Percentiles rank a stretch among this genome's conserved stretches.
Conservation (phyloP, 2,113 vertebrate species). For the Chloebia gouldiae region DNA sequence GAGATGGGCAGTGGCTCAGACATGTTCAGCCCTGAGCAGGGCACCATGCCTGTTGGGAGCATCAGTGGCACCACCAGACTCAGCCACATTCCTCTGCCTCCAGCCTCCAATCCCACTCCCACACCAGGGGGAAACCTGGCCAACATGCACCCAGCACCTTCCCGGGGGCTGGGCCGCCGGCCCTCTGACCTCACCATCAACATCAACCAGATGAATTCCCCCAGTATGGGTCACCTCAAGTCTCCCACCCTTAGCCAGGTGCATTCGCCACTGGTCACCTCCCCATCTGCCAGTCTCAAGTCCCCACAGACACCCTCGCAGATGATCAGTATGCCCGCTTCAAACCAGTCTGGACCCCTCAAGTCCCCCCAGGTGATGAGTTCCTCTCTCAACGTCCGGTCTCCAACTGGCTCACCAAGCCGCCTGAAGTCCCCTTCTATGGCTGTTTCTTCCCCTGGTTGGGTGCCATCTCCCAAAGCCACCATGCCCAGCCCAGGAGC, state of each 20-base stretch:
- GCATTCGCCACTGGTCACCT: conserved; percentile 86
- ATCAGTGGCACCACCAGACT: conserved; percentile 82
- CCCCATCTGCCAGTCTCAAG: conserved; percentile 90
- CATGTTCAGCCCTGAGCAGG: conserved; percentile 86
- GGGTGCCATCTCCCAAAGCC: conserved; percentile 90
- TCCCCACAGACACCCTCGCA: conserved; percentile 88
- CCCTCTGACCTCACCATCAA: conserved; percentile 88
- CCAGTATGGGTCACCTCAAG: conserved; percentile 87
- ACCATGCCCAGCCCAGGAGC: conserved; percentile 89
- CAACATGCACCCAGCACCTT: conserved; percentile 72
- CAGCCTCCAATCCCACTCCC: conserved; percentile 59
- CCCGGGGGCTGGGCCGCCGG: conserved; percentile 79
- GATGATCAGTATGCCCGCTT: conserved; percentile 79
- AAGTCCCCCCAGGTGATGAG: conserved; percentile 93
- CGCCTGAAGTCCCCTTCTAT: conserved; percentile 90
- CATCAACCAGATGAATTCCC: conserved; percentile 87
- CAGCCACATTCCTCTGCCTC: conserved; percentile 87
- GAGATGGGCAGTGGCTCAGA: conserved; percentile 76
- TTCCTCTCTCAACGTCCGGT: conserved; percentile 85
- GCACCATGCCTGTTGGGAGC: conserved; percentile 68
- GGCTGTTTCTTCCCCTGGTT: conserved; percentile 89
- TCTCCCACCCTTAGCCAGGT: conserved; percentile 90
- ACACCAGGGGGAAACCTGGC: conserved; percentile 26
- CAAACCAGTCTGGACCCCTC: conserved; percentile 79
- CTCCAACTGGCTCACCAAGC: conserved; percentile 88